A percentile compares a stretch with the other conserved stretches of the same genome.
Conservation (phyloP, 1,140 invertebrate genomes). For the Armadillidium nasatum region DNA sequence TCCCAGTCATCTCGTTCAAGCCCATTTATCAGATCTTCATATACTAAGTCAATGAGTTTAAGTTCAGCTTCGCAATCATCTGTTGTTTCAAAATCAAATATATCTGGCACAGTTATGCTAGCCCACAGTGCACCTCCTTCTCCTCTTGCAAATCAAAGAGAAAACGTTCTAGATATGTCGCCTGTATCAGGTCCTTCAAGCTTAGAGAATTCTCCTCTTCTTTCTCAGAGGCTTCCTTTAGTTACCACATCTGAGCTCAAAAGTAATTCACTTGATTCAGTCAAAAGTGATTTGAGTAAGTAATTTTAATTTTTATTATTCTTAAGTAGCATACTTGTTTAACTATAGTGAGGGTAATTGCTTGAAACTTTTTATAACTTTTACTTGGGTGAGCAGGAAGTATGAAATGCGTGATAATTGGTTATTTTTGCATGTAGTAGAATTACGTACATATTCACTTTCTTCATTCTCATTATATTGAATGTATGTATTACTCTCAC, state of each 20-base stretch:
- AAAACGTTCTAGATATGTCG: constrained; percentile 21
- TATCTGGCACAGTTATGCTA: neutral
- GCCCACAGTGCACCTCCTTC: constrained; percentile 19
- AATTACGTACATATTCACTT: too few relatives aligned
- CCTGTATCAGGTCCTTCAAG: constrained; percentile 36
- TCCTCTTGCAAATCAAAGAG: constrained; percentile 25
- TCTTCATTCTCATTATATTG: too few relatives aligned
- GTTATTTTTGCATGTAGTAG: too few relatives aligned
- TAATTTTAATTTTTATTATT: neutral
- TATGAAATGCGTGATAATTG: too few relatives aligned
- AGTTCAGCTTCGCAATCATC: neutral
- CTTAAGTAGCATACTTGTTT: too few relatives aligned
- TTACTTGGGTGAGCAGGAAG: too few relatives aligned
- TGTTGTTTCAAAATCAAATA: neutral
- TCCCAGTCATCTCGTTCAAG: neutral
- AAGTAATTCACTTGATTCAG: constrained; percentile 42
- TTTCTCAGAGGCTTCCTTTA: constrained; percentile 30
- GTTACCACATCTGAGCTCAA: constrained; percentile 36
- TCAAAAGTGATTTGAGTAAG: constrained; percentile 45
- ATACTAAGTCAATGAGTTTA: neutral
- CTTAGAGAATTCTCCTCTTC: constrained; percentile 30
- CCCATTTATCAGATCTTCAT: neutral
- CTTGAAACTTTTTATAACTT: too few relatives aligned
- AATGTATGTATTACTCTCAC: too few relatives aligned
- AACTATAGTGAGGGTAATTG: too few relatives aligned